Base-by-base conservation (phyloP, 2,113 vertebrate genomes). In the Peromyscus maniculatus region DNA sequence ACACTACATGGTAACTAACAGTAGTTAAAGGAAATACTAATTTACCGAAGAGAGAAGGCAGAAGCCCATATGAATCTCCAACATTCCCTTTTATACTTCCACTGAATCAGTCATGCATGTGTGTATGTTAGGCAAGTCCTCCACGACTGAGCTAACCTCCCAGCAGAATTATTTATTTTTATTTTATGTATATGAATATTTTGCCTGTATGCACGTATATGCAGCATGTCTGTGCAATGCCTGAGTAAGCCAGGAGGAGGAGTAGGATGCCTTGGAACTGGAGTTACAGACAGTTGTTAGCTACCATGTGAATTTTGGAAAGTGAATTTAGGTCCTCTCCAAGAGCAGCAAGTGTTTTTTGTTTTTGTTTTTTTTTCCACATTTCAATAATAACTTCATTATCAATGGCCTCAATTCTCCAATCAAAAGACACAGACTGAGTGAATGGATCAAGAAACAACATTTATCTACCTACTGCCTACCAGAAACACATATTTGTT, bases 1-100 rank as follows among this genome's bases (percentile, higher is more conserved):
- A 24, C 71, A 8, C 43, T 67, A 71, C 9, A 78, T 17, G 36
- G 22, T 79, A 75, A 89, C 7, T 79, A 75, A 89, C 7, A 72
- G 17, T n/a, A 79, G 59, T 55, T 91, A n/a, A 84, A 83, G 87
- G 52, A 75, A 86, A 66, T 33, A 89, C 43, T 87, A 93, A 87
- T 12, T 75, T 28, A 87, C 49, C 66, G 87, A 86, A 78, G 88
- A 69, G 31, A 69, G 36, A 74, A 91, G 55, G 39, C 57, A 80
- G n/a, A 22, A 96, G 31, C 36, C 49, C 66, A 31, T n/a, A 46
- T n/a, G 57, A 78, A 8, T 39, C 91, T 95, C 69, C 31, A 80
- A 39, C 57, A 62, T 16, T 7, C 80, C n/a, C n/a, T 86, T 62
- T 31, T n/a, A 66, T 46, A 66, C 83, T 46, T 11, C 8, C 31